Evolutionary conservation across 2,888 invertebrate species (phyloP).

Genomic region (Bruchidius siliquastri): DNA sequence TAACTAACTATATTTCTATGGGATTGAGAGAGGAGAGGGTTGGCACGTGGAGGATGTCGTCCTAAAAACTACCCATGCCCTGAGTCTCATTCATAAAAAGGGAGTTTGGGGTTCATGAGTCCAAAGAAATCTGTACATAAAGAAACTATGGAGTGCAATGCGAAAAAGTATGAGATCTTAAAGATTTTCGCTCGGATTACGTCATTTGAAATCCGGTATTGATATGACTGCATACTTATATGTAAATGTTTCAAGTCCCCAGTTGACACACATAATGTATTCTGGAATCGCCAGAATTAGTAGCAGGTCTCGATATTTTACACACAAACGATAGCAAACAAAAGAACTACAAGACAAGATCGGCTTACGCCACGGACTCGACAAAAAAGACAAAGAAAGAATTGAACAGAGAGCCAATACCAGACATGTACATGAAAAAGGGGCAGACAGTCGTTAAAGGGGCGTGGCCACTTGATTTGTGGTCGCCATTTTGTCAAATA

Average conservation of each 20-base stretch:
- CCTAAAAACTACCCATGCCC: too few relatives aligned
- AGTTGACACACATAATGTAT: conserved; percentile 10
- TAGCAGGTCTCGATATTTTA: conserved; percentile 33
- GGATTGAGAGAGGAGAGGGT: too few relatives aligned
- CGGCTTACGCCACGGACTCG: conserved; percentile 31
- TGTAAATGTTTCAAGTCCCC: neutral
- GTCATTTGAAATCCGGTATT: too few relatives aligned
- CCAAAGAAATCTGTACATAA: too few relatives aligned
- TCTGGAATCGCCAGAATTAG: conserved; percentile 27
- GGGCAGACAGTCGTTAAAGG: conserved; percentile 49
- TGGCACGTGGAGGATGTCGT: too few relatives aligned
- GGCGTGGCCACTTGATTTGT: conserved; percentile 49
- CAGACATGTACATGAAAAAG: conserved; percentile 47
- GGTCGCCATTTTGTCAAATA: conserved; percentile 53
- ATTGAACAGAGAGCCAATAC: conserved; percentile 46
- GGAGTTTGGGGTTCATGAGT: too few relatives aligned
- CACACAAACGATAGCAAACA: conserved; percentile 32
- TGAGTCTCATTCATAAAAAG: too few relatives aligned
- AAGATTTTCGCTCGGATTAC: too few relatives aligned
- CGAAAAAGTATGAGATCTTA: too few relatives aligned
- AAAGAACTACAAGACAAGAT: conserved; percentile 42
- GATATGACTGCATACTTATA: too few relatives aligned
- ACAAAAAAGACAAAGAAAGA: conserved; percentile 33
- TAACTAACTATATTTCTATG: too few relatives aligned
- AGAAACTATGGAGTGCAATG: too few relatives aligned